Evolutionary conservation across 2,113 vertebrate species (phyloP).

Genomic region (Psilopsiagon aymara): DNA sequence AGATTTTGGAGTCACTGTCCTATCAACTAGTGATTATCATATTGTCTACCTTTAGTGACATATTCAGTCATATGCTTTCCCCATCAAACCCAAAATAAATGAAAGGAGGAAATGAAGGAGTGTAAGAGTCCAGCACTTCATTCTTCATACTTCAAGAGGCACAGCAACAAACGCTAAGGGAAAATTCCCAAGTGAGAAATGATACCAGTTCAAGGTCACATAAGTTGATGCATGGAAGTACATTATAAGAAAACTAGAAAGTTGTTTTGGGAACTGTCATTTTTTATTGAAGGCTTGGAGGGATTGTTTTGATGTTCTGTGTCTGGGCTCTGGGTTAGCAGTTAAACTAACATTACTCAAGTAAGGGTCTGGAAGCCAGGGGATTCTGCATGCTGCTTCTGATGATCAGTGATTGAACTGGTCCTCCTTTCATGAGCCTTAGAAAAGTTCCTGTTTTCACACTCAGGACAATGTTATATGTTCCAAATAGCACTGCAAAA

Average conservation of each 20-base stretch:
- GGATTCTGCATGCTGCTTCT: neutral
- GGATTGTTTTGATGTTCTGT: slow-evolving; percentile 18
- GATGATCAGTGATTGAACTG: neutral
- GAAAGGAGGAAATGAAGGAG: slow-evolving; percentile 55
- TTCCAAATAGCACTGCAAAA: neutral
- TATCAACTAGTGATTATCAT: neutral
- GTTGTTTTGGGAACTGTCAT: slow-evolving; percentile 36
- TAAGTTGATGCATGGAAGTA: slow-evolving; percentile 51
- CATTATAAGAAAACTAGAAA: slow-evolving; percentile 46
- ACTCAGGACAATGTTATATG: neutral
- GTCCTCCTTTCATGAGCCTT: neutral
- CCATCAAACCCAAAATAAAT: slow-evolving; percentile 63
- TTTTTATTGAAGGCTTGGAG: slow-evolving; percentile 32
- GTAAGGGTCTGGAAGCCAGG: neutral
- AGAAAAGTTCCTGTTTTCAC: neutral
- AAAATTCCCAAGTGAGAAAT: slow-evolving; percentile 55
- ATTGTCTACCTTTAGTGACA: slow-evolving; percentile 17
- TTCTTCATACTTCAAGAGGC: slow-evolving; percentile 53
- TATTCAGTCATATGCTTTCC: slow-evolving; percentile 54
- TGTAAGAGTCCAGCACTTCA: slow-evolving; percentile 54
- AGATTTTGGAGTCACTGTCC: neutral
- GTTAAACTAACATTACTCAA: neutral
- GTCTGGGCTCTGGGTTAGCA: neutral
- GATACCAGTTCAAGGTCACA: slow-evolving; percentile 39
- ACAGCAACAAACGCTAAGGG: slow-evolving; percentile 25